Evolutionary conservation across 1,140 invertebrate genomes (phyloP), one percentile per base, ranked within the genome.

Genomic region (Atta texana): DNA sequence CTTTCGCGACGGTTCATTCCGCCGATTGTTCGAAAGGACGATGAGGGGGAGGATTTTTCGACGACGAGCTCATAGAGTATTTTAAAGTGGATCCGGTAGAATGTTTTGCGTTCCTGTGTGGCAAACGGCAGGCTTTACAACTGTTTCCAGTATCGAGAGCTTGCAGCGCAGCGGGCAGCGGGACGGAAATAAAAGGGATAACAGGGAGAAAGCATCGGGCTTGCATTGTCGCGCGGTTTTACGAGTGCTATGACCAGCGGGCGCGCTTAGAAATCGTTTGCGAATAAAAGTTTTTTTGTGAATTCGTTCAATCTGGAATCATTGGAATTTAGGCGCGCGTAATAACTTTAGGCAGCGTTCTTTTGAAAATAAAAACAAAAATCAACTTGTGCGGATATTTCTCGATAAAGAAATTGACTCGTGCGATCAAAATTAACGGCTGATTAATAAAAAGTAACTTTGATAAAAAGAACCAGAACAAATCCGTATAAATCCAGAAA

Each of bases 1-100:
- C 74, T 76, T 39, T 59, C 74, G 21, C 55, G 59, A 64, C 44
- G 66, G 78, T 51, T 81, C 66, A 71, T 75, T 39, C 39, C 77
- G 66, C 21, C 55, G 80, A 82, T 59, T 59, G n/a, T 84, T 84
- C 55, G 80, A 84, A 74, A 75, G 39, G 24, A 74, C 39, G 44
- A 64, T 0, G 53, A 5, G 18, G 55, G 8, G 28, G 28, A 31
- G 55, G 66, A n/a, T 57, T 71, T 69, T 69, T 74, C 39, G n/a
- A 24, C 24, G 53, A 69, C 68, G 28, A 31, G 39, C 44, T 61
- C 61, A 69, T 82, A 18, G 80, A 84, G 80, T 84, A 84, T 84
- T 84, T 84, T 75, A 84, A 82, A 82, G 80, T 84, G 80, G 80
- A 84, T 84, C 69, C 80, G 55, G 80, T 61, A 84, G 80, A 84